These are phyloP conservation scores for Paragorgia papillata DNA, from an alignment of 92 coral and sea anemone species.

Conservation along the genomic window DNA sequence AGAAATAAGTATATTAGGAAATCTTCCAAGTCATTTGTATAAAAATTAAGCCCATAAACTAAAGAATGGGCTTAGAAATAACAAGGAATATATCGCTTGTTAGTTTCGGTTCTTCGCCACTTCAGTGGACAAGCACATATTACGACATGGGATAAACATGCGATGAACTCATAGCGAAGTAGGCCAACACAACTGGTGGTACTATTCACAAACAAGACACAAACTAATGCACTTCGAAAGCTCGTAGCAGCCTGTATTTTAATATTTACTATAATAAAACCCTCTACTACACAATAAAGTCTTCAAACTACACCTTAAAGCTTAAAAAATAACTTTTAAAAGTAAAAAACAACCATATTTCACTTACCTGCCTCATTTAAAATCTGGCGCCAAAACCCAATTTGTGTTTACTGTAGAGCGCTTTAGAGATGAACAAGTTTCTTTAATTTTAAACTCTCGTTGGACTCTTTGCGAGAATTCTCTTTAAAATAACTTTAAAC, in stretches of 20 bases:
- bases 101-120: slow-evolving; percentile 62
- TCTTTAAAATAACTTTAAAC: too few species aligned
- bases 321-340: not conserved
- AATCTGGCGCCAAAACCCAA: slow-evolving; percentile 22
- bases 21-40: slow-evolving; percentile 69
- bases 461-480: too few species aligned
- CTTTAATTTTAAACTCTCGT: too few species aligned
- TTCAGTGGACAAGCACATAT: slow-evolving; percentile 70
- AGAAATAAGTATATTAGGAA: slow-evolving; percentile 53
- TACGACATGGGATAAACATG: slow-evolving; percentile 94
- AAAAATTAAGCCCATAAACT: slow-evolving; percentile 57
- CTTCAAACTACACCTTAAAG: not conserved
- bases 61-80: slow-evolving; percentile 11
- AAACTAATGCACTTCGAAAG: not conserved
- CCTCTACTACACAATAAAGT: too few species aligned
- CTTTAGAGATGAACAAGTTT: too few species aligned
- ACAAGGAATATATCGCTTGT: not conserved
- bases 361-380: slow-evolving; percentile 6
- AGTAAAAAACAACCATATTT: not conserved
- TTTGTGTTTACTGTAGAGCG: too few species aligned
- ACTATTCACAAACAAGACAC: not conserved
- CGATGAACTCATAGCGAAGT: slow-evolving; percentile 87
- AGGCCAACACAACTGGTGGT: slow-evolving; percentile 69
- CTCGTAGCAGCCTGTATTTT: not conserved
- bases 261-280: not conserved